Evolutionary conservation across 2,113 vertebrate species (phyloP), one percentile per base, ranked within the genome.

Genomic region (Pardalotus punctatus): DNA sequence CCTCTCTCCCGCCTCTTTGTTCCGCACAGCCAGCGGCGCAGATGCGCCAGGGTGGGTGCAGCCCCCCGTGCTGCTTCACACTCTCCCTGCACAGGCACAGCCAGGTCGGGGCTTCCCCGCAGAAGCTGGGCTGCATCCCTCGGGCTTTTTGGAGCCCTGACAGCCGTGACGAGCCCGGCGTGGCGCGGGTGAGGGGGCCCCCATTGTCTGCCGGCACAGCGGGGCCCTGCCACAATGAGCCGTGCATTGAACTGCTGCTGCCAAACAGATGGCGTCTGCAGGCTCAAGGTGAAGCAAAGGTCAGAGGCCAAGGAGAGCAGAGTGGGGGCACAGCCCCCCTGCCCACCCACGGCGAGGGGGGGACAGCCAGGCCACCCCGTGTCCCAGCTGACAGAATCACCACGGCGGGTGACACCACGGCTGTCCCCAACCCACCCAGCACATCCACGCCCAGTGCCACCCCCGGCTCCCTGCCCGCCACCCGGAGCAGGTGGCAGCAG

Each of bases 221-320:
- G 19, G 94, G 94, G 93, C 69, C 79, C 95, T 90, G 18, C 76
- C 31, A 97, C 96, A 96, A 97, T 86, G 73, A 94, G 93, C 67
- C 5, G 50, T 70, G 78, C 48, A 58, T 53, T 57, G 61, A 91
- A 81, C 88, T 5, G 83, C 96, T 96, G 92, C 94, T 69, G 92
- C 14, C 50, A 91, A 97, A 94, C 96, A 97, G 96, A 97, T 96
- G 97, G 97, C 89, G 92, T 94, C 94, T 93, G 92, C 83, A 58
- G 94, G 66, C 87, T 84, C 95, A 97, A 97, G 96, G 96, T 97
- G 97, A 97, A 95, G 94, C 92, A 96, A 96, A 97, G 95, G 93
- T 91, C 95, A 96, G 90, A 92, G 96, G 96, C 88, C 84, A 95
- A 79, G 85, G 27, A 80, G 67, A 85, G 33, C 10, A 6, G 42